Evolutionary conservation across 2,113 vertebrate species (phyloP).

Genomic region (Sialia sialis): DNA sequence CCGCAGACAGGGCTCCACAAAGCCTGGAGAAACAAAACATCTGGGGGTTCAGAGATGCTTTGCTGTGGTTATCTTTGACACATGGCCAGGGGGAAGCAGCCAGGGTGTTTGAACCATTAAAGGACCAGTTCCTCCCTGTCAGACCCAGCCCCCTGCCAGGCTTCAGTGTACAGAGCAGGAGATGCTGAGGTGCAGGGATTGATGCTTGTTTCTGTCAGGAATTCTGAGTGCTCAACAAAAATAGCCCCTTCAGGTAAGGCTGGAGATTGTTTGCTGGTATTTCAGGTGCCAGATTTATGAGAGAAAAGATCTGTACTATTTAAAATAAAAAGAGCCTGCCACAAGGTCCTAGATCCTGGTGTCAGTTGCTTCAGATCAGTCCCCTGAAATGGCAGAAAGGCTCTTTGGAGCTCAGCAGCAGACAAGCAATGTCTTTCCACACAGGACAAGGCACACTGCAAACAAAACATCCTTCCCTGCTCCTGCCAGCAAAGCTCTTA

Average conservation of each 20-base stretch:
- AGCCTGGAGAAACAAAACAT: not conserved
- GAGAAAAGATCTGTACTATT: not conserved
- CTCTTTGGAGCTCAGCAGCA: not conserved
- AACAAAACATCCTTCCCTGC: not conserved
- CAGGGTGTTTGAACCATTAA: not conserved
- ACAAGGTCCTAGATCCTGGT: not conserved
- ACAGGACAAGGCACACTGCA: not conserved
- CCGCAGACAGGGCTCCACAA: not conserved
- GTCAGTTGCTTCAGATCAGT: not conserved
- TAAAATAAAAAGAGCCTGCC: not conserved
- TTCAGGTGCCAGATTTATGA: not conserved
- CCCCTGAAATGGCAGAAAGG: not conserved
- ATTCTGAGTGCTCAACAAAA: not conserved
- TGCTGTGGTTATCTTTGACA: not conserved
- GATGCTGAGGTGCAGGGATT: not conserved
- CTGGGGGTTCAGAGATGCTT: not conserved
- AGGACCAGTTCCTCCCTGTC: not conserved
- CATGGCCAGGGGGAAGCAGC: not conserved
- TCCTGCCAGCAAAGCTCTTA: conserved; percentile 23
- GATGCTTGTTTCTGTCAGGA: not conserved
- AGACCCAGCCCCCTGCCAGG: not conserved
- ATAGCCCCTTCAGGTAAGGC: not conserved
- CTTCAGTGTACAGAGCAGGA: rapidly evolving
- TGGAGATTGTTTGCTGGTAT: not conserved
- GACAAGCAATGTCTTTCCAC: not conserved